Evolutionary conservation across 2,888 invertebrate genomes (phyloP), one percentile per base, ranked within the genome.

Genomic region (Deilephila elpenor): DNA sequence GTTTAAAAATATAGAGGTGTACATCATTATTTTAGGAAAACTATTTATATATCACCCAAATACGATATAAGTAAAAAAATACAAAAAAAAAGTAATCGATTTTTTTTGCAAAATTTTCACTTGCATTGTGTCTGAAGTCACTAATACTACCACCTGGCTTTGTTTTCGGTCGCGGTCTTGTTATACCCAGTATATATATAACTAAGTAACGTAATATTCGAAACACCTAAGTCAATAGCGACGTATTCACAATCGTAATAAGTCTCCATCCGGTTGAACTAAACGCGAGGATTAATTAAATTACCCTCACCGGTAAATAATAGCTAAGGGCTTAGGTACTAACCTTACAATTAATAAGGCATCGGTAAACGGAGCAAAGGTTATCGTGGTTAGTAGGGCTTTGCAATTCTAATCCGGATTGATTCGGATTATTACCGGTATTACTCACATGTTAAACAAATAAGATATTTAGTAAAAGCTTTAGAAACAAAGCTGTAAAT

Each of bases 261-360:
- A 20, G 11, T 14, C 51, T 14, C 32, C 44, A 20, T 51, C 67
- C 25, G 29, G 19, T 25, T 51, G 17, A 67, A 20, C 44, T 44
- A 25, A 6, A 67, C 25, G 67, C 67, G 25, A 67, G 44, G 64
- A 44, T 51, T 25, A 44, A 67, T 51, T 51, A 51, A 44, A 29
- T 67, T 67, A 67, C 17, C 67, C 67, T 25, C 25, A 25, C 25
- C 44, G 44, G 51, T 67, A 67, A 51, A 67, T 67, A 67, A 51
- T 25, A 51, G 44, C 3, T 8, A 44, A 67, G 25, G 37, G 20
- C 20, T 34, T 37, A 25, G 1, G 25, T 62, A 64, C 64, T 20
- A 67, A 51, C 67, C 67, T 51, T 67, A 25, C 67, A 67, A 67
- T 67, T 67, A 51, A 51, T 51, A 20, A 60, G 34, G 71, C 75